Evolutionary conservation across 2,888 invertebrate species (phyloP), one percentile per base, ranked within the genome.

Genomic region (Hydrotaea diabolus): DNA sequence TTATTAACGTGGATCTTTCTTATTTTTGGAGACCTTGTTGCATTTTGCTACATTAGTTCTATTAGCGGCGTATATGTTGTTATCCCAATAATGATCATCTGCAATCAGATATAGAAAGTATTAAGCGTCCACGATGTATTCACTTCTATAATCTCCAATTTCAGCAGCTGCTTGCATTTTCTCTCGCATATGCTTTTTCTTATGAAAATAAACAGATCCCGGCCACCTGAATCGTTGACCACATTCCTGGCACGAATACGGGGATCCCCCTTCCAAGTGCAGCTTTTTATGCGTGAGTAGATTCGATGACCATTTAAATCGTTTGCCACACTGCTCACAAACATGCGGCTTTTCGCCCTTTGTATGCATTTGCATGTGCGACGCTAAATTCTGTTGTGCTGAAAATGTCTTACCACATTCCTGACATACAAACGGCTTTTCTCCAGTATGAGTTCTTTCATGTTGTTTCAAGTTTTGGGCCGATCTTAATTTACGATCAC

Each of bases 321-420:
- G 82, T 36, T 89, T 90, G 36, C 89, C 89, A 46, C 91, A 91
- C 13, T 88, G 87, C 0, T 83, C 74, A 11, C 91, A 92, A 31
- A 86, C 87, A 31, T 90, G 87, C 3, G 91, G 91, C 64, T 90
- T 91, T 78, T 91, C 91, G 0, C 91, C 92, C 0, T 91, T 91
- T 79, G 91, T 91, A 2, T 88, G 91, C 91, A 91, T 91, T 86
- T 90, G 39, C 91, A 80, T 91, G 9, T 39, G 39, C 13, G 91
- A 83, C 91, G 91, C 21, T 91, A 91, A 7, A 89, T 87, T 0
- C 91, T 91, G 72, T 91, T 90, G 0, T 90, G 86, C 75, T 3
- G 90, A 91, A 79, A 91, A 92, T 0, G 86, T 87, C 9, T 39
- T 39, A 39, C 39, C 39, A 39, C 39, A 39, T 39, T 11, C 39